Evolutionary conservation across 1,140 invertebrate species (phyloP).

Genomic region (Penaeus japonicus): DNA sequence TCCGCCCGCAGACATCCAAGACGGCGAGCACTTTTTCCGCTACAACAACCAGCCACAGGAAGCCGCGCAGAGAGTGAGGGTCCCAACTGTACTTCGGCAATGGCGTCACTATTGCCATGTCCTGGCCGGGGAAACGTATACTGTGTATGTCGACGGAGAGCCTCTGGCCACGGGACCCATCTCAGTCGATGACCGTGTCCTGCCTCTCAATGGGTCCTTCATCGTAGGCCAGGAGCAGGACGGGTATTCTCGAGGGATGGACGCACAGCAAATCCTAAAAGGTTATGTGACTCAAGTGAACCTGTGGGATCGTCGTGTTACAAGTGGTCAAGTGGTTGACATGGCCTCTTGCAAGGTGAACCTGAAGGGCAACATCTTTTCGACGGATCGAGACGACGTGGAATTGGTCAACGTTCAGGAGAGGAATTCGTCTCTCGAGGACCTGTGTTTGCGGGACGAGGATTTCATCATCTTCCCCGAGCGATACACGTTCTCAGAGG

Average conservation of each 20-base stretch:
- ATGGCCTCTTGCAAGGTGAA: conserved; percentile 11
- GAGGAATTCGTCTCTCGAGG: background rate
- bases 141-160: conserved; percentile 31
- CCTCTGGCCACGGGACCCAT: background rate
- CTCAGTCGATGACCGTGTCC: conserved; percentile 3
- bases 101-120: conserved; percentile 46
- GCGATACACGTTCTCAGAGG: background rate
- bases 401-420: conserved; percentile 18
- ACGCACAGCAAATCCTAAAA: conserved; percentile 28
- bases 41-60: conserved; percentile 42
- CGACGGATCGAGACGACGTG: background rate
- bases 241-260: background rate
- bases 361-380: conserved; percentile 20
- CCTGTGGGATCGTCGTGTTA: conserved; percentile 22
- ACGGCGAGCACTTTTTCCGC: conserved; percentile 21
- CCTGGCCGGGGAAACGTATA: conserved; percentile 20
- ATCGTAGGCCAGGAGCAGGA: conserved; percentile 43
- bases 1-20: background rate
- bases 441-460: background rate
- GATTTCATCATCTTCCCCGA: conserved; percentile 33
- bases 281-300: conserved; percentile 35
- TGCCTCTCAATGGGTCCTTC: conserved; percentile 39
- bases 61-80: background rate
- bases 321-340: background rate
- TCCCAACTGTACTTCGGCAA: conserved; percentile 3